Evolutionary conservation across 2,888 invertebrate species (phyloP).

Genomic region (Lamellibrachia columna): DNA sequence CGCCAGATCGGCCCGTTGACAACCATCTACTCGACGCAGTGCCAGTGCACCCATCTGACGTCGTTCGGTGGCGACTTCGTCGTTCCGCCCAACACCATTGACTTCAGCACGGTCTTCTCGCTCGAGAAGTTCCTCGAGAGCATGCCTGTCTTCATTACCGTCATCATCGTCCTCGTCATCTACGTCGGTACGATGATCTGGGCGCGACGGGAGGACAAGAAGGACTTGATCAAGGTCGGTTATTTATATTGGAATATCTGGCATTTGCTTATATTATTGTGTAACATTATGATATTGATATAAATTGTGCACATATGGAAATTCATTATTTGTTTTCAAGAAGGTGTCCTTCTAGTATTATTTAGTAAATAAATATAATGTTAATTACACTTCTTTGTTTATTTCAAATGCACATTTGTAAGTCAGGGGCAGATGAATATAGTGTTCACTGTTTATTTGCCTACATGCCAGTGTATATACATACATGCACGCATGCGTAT

Average conservation of each 20-base stretch:
- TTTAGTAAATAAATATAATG: no score
- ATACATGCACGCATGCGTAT: background rate
- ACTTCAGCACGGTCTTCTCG: conserved; percentile 64
- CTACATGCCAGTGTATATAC: background rate
- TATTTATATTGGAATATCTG: background rate
- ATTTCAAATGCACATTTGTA: no score
- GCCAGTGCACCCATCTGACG: conserved; percentile 62
- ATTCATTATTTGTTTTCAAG: no score
- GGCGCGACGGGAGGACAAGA: conserved; percentile 62
- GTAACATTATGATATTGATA: no score
- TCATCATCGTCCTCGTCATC: conserved; percentile 56
- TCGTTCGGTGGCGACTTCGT: conserved; percentile 65
- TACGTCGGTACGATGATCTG: conserved; percentile 60
- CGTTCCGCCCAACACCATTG: conserved; percentile 65
- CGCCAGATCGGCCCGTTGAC: conserved; percentile 58
- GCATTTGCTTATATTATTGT: background rate
- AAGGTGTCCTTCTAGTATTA: no score
- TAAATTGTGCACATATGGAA: no score
- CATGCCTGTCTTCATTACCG: conserved; percentile 63
- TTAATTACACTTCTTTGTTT: no score
- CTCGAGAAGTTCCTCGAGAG: conserved; percentile 59
- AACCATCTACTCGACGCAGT: conserved; percentile 56
- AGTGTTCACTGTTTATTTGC: no score
- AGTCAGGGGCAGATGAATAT: no score
- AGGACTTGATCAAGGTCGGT: conserved; percentile 60